Conservation (phyloP, 2,797 vertebrate species). For the Sternotherus odoratus region DNA sequence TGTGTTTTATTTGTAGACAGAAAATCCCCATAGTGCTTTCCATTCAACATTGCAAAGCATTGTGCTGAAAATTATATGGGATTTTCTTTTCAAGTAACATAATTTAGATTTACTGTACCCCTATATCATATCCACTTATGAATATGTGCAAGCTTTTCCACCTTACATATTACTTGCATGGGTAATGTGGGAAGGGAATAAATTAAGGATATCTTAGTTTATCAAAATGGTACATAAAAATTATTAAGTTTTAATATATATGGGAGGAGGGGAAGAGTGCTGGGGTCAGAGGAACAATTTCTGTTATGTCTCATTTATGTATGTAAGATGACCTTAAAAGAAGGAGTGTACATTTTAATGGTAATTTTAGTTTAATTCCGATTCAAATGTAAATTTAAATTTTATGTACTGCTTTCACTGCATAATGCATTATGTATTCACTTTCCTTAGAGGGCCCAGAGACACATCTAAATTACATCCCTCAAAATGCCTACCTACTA, state of each 20-base stretch:
- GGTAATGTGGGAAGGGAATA: neutral
- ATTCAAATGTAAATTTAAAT: neutral
- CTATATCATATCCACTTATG: neutral
- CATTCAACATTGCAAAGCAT: neutral
- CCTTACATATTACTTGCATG: neutral
- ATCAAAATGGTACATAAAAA: neutral
- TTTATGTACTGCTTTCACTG: neutral
- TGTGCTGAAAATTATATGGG: neutral
- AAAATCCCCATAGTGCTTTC: neutral
- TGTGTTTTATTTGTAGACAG: neutral
- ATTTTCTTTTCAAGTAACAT: neutral
- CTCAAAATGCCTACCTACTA: slow-evolving; percentile 7
- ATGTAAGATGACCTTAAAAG: neutral
- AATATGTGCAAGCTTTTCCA: neutral
- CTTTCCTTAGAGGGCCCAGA: slow-evolving; percentile 40
- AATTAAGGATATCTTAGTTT: neutral
- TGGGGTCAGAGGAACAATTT: neutral
- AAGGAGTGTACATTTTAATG: neutral
- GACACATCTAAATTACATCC: slow-evolving; percentile 36
- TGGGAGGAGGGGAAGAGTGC: neutral
- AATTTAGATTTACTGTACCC: neutral
- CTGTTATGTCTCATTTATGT: neutral
- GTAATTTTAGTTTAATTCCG: neutral
- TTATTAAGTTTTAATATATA: neutral
- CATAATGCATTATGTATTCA: neutral